phyloP scores from a whole-genome alignment of 92 coral and sea anemone genomes.

The Actinostola sp. region DNA sequence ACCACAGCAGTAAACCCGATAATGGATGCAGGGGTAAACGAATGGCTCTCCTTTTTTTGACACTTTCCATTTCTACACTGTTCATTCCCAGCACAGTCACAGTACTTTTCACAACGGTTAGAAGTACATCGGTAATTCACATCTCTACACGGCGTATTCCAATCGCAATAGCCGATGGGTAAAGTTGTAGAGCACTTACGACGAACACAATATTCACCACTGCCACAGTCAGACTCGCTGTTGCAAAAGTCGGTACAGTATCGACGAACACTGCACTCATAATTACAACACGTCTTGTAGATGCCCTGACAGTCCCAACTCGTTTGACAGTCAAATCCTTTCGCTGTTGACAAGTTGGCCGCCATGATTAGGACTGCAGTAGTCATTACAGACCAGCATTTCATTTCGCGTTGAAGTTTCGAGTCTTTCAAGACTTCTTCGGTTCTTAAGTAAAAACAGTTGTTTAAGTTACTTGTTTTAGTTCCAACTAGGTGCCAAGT shows the following conservation, averaged over 20 bases:
- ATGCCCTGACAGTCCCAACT: background rate
- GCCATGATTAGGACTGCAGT: background rate
- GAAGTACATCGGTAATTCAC: background rate
- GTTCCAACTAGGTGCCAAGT: no score
- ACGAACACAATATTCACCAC: conserved; percentile 25
- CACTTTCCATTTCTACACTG: conserved; percentile 32
- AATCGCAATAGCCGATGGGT: background rate
- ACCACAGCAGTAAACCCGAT: conserved; percentile 21
- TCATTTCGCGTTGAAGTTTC: no score
- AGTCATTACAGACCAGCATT: background rate
- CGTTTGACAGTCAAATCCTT: background rate
- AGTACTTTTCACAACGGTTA: background rate
- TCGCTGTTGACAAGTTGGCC: background rate
- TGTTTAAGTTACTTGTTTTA: no score
- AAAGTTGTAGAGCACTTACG: conserved; percentile 11
- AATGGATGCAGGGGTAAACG: conserved; percentile 19
- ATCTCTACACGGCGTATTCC: background rate
- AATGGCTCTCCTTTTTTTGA: background rate
- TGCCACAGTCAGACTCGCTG: background rate
- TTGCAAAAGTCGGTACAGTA: background rate
- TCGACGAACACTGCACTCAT: background rate
- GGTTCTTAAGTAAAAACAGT: no score
- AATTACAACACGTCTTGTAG: conserved; percentile 1
- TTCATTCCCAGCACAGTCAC: conserved; percentile 9
- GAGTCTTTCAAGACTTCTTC: no score